Base-by-base conservation (phyloP, 53 echinoderm and acorn worm species). In the Patiria pectinifera region DNA sequence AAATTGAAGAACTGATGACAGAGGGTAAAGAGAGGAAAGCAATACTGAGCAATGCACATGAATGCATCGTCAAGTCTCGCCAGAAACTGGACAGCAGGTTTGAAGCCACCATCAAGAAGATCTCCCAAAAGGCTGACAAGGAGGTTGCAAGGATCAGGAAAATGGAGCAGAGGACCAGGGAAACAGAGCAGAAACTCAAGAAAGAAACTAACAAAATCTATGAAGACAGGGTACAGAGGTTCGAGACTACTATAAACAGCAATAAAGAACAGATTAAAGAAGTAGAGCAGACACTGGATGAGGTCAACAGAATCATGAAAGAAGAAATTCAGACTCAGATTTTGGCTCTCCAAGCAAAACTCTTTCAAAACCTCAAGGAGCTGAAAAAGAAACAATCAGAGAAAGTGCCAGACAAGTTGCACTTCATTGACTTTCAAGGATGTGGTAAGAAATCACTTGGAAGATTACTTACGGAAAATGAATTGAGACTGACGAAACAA, bases 81-180 rank as follows among this genome's bases (percentile, higher is more conserved):
- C 18, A 85, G 69, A 85, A 85, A 85, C 69, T 85, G 14, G 85
- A 85, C 47, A 46, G 4, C 45, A 85, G 69, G 85, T 85, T 85
- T 21, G n/a, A 18, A 3, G 19, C 25, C 85, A 85, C 85, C 15
- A 85, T 69, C 14, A 45, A 18, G 47, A 85, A 85, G 61, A 85
- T 85, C 85, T 66, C 85, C 62, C 43, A 45, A 69, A 85, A 69
- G 69, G 85, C 85, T 47, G 85, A 62, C 66, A 69, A 70, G 85
- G 85, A 85, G 85, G 69, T 85, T 69, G 66, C 85, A 4, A 85
- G 70, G 69, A 85, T 85, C 46, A 85, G n/a, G n/a, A n/a, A n/a
- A n/a, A n/a, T n/a, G n/a, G n/a, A n/a, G n/a, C n/a, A n/a, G n/a
- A n/a, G n/a, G n/a, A n/a, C n/a, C n/a, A n/a, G 66, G 35, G 63